These are phyloP conservation scores for Schlechtendalia chinensis DNA, from an alignment of 1,140 invertebrate genomes.

Conservation along the genomic window DNA sequence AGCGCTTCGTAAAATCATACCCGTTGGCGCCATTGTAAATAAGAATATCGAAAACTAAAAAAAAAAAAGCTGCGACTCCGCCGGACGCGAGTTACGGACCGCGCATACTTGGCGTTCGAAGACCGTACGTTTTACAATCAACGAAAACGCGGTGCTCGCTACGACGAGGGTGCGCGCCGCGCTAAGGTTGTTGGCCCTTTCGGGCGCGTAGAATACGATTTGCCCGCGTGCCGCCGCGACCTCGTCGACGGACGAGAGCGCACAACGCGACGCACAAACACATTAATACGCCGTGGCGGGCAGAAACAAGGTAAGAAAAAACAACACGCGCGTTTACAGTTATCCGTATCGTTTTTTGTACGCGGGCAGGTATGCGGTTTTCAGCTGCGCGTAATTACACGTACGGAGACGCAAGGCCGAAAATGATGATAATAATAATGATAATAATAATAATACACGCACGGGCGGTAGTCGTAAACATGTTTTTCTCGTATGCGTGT, in stretches of 20 bases:
- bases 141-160: too few relatives aligned
- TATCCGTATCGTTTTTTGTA: background rate
- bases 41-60: too few relatives aligned
- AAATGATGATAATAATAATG: background rate
- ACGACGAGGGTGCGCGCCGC: background rate
- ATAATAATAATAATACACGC: background rate
- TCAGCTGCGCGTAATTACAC: conserved; percentile 10
- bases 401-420: background rate
- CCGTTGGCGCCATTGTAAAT: too few relatives aligned
- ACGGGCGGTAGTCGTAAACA: background rate
- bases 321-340: background rate
- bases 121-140: too few relatives aligned
- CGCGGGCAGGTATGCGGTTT: background rate
- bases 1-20: too few relatives aligned
- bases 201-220: background rate
- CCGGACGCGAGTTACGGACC: too few relatives aligned
- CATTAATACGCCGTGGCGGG: too few relatives aligned
- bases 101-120: too few relatives aligned
- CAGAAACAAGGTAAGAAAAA: conserved; percentile 11
- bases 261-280: background rate
- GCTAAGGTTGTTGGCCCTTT: conserved; percentile 16
- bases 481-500: too few relatives aligned
- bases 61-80: too few relatives aligned
- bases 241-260: background rate
- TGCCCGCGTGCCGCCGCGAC: background rate